A percentile compares a stretch with the other conserved stretches of the same genome.
These are phyloP conservation scores for Raja brachyura DNA, from an alignment of 2,113 vertebrate genomes.

Conservation along the genomic window DNA sequence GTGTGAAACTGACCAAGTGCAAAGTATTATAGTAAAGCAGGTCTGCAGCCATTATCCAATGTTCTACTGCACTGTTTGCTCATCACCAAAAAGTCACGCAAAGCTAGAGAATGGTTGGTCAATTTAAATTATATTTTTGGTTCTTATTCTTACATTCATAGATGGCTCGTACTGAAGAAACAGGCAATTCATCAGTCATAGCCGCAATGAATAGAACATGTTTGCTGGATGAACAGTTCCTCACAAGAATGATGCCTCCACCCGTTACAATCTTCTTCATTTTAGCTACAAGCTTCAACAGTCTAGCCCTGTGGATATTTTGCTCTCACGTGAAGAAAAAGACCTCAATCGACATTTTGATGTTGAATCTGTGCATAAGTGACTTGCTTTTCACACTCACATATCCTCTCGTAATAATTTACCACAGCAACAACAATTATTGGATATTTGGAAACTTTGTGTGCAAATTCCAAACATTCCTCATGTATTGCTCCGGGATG, in stretches of 20 bases:
- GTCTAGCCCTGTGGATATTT: background rate
- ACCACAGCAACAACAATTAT: background rate
- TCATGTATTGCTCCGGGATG: background rate
- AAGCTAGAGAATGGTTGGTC: background rate
- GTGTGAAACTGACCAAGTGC: background rate
- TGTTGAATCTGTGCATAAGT: background rate
- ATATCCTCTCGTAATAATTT: background rate
- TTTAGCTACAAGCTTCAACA: conserved; percentile 18
- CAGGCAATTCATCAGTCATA: background rate
- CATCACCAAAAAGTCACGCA: background rate
- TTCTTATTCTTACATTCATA: background rate
- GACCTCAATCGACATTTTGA: background rate
- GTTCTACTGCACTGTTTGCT: background rate
- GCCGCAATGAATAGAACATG: background rate
- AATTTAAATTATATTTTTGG: background rate
- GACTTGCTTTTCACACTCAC: background rate
- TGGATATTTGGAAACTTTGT: conserved; percentile 28
- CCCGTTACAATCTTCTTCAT: background rate
- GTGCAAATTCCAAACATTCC: conserved; percentile 14
- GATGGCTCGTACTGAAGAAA: background rate
- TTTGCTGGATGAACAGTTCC: background rate
- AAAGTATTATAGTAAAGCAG: background rate
- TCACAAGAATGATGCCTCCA: conserved; percentile 26
- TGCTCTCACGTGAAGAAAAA: conserved; percentile 9
- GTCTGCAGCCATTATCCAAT: background rate